Conservation (phyloP, 37 sponge, comb jelly and placozoan genomes). For the Hexactinellida sp. region DNA sequence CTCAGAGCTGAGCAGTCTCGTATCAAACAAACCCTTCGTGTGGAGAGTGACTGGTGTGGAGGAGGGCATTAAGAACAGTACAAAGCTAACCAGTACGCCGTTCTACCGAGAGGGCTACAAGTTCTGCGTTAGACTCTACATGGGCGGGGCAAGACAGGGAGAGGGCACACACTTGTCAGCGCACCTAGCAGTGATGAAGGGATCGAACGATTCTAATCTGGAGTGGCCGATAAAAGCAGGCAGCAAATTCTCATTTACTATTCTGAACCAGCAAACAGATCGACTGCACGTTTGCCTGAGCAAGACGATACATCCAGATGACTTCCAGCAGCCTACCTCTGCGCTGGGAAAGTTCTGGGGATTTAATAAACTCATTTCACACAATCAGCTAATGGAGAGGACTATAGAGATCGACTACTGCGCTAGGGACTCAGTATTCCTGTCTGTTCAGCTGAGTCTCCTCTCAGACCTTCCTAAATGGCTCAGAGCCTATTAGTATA, state of each 20-base stretch:
- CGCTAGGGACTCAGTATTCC: not conserved
- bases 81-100: not conserved
- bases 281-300: not conserved
- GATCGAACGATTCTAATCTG: not conserved
- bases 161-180: not conserved
- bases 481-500: not conserved
- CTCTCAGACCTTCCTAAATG: not conserved
- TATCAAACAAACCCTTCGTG: not conserved
- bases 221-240: constrained; percentile 9
- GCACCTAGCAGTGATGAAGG: constrained; percentile 3
- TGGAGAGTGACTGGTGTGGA: not conserved
- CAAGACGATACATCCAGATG: not conserved
- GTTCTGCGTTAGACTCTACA: not conserved
- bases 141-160: not conserved
- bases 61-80: not conserved
- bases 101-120: not conserved
- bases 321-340: not conserved
- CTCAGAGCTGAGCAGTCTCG: not conserved
- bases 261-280: constrained; percentile 9
- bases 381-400: not conserved
- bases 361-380: not conserved
- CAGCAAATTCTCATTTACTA: not conserved
- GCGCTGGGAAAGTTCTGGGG: not conserved
- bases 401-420: not conserved
- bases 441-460: not conserved